phyloP scores from a whole-genome alignment of 2,113 vertebrate species.

The Motacilla tschutschensis region DNA sequence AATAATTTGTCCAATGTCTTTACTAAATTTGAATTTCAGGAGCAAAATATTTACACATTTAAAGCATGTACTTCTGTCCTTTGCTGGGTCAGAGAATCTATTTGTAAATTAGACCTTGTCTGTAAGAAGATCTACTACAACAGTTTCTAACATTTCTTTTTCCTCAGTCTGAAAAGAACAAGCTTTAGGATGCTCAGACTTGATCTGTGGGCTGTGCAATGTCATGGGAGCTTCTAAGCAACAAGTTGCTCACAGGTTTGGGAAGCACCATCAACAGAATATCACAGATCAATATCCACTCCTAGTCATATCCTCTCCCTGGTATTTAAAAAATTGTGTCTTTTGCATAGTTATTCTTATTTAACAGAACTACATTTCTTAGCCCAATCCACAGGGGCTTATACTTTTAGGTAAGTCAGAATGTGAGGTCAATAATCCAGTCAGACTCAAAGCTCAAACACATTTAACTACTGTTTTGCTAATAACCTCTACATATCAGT shows the following conservation, averaged over 20 bases:
- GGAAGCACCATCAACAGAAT: neutral
- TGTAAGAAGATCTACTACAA: neutral
- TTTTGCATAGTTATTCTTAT: neutral
- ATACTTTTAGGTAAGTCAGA: neutral
- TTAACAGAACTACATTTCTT: neutral
- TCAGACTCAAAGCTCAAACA: neutral
- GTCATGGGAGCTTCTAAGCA: neutral
- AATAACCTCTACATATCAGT: neutral
- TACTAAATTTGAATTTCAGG: neutral
- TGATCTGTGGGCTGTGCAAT: neutral
- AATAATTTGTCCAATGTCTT: neutral
- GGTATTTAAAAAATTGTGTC: neutral
- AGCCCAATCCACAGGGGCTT: neutral
- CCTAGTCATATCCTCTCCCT: neutral
- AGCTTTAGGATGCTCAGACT: neutral
- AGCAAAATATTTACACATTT: neutral
- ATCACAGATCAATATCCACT: neutral
- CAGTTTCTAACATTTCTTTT: neutral
- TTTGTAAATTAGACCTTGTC: neutral
- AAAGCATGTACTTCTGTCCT: neutral
- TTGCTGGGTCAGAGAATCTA: neutral
- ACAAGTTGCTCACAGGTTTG: neutral
- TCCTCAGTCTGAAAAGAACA: neutral
- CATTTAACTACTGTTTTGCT: neutral
- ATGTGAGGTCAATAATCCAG: neutral